Evolutionary conservation across 2,113 vertebrate genomes (phyloP).

Genomic region (Salvator merianae): DNA sequence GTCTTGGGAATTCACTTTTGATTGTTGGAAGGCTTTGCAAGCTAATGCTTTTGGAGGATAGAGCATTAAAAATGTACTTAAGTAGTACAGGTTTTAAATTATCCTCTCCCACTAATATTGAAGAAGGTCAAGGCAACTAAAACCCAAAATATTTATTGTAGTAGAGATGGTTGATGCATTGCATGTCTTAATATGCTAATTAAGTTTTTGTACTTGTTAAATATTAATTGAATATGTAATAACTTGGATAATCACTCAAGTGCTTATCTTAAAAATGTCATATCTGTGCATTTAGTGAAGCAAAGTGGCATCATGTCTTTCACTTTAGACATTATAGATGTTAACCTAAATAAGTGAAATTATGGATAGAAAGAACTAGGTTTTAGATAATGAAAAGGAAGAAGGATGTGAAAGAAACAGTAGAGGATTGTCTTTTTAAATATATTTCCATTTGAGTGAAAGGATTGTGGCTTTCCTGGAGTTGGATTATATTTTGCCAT

Average conservation of each 20-base stretch:
- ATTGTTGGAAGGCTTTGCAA: background rate
- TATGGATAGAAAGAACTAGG: background rate
- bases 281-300: background rate
- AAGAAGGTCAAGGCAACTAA: constrained; percentile 1
- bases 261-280: background rate
- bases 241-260: background rate
- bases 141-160: background rate
- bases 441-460: no score
- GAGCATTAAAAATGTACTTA: background rate
- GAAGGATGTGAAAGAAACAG: background rate
- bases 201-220: background rate
- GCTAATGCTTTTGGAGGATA: background rate
- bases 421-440: no score
- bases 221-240: background rate
- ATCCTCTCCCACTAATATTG: background rate
- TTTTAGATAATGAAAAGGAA: background rate
- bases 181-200: background rate
- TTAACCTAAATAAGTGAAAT: background rate
- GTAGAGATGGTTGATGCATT: background rate
- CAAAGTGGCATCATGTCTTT: background rate
- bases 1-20: background rate
- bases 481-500: no score
- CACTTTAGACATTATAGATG: background rate
- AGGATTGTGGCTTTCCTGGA: no score
- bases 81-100: background rate